Evolutionary conservation across 2,797 vertebrate genomes (phyloP).

Genomic region (Intellagama lesueurii): DNA sequence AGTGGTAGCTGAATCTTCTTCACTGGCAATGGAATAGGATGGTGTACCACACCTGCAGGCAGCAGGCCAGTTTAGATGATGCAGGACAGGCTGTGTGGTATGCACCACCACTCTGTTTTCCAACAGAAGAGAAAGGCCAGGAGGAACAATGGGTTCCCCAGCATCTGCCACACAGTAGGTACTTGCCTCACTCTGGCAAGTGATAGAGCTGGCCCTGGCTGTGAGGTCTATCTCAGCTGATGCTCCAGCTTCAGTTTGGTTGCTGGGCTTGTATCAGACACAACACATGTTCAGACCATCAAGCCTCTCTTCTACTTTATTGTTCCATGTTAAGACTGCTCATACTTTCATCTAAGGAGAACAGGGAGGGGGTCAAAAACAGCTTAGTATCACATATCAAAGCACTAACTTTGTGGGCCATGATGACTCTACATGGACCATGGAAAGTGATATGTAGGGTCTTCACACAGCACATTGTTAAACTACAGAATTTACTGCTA

Average conservation of each 20-base stretch:
- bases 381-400: not conserved
- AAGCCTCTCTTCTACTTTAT: not conserved
- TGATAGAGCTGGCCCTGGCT: not conserved
- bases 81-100: not conserved
- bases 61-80: not conserved
- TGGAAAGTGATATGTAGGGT: not conserved
- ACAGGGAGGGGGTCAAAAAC: not conserved
- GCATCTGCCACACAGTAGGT: not conserved
- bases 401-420: not conserved
- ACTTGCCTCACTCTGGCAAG: not conserved
- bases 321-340: not conserved
- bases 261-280: not conserved
- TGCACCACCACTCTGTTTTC: not conserved
- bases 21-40: no score
- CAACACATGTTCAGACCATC: not conserved
- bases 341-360: not conserved
- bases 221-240: no score
- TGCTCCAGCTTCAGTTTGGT: not conserved
- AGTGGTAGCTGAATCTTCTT: no score
- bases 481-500: no score
- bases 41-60: no score
- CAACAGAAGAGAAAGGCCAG: not conserved
- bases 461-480: no score
- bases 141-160: not conserved
- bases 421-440: not conserved